Evolutionary conservation across 37 sponge, comb jelly and placozoan species (phyloP).

Genomic region (Mnemiopsis leidyi): DNA sequence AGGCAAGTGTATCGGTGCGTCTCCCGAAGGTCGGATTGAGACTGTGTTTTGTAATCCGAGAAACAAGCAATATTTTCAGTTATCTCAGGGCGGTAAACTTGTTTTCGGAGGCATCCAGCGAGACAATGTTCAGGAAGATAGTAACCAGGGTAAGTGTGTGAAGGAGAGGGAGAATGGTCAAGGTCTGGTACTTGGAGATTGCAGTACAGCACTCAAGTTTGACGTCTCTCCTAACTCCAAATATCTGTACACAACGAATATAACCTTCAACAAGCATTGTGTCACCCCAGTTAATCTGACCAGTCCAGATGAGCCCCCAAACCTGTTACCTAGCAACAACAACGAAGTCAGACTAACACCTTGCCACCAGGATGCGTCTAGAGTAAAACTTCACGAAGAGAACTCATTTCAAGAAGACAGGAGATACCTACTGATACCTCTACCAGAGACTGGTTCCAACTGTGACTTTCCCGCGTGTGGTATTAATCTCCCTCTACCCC

Average conservation of each 20-base stretch:
- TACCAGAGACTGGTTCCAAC: neutral
- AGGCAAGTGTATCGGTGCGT: neutral
- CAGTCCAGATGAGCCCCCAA: neutral
- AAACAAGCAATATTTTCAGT: neutral
- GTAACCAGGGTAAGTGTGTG: neutral
- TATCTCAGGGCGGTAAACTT: neutral
- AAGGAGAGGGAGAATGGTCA: neutral
- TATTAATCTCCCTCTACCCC: neutral
- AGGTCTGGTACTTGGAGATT: neutral
- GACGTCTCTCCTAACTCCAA: too few species aligned
- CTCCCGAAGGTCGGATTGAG: neutral
- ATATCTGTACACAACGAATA: too few species aligned
- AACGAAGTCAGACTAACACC: neutral
- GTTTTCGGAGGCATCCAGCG: neutral
- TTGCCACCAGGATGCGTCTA: neutral
- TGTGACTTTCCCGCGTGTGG: neutral
- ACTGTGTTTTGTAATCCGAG: neutral
- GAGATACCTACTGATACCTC: neutral
- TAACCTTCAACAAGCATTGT: neutral
- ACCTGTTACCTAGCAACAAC: neutral
- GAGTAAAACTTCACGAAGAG: neutral
- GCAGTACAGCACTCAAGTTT: neutral
- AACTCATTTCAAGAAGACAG: neutral
- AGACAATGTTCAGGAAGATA: too few species aligned
- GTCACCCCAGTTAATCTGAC: neutral